Percentiles rank a stretch among this genome's conserved stretches.
phyloP scores from a whole-genome alignment of 2,113 vertebrate species.

The Colistium nudipinnis region DNA sequence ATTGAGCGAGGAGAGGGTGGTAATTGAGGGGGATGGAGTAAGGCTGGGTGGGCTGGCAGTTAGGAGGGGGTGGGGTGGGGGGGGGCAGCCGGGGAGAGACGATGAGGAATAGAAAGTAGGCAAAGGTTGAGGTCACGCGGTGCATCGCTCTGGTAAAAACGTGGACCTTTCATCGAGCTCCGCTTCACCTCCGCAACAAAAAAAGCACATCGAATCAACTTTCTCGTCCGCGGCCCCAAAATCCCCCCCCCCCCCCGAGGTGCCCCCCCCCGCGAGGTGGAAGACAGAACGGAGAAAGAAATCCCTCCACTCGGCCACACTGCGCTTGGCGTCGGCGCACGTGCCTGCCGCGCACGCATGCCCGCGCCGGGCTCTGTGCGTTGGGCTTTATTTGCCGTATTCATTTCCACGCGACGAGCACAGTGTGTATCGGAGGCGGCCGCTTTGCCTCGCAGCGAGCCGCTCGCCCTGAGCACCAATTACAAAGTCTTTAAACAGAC shows the following conservation, averaged over 20 bases:
- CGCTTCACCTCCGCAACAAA: conserved; percentile 66
- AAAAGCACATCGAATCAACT: conserved; percentile 72
- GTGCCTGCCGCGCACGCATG: background rate
- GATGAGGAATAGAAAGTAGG: background rate
- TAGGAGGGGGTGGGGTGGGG: background rate
- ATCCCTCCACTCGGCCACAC: conserved; percentile 37
- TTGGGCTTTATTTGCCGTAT: conserved; percentile 64
- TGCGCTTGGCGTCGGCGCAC: conserved; percentile 7
- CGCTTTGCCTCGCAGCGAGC: conserved; percentile 58
- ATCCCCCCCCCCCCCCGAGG: no score
- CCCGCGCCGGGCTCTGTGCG: background rate
- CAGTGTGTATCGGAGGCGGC: conserved; percentile 37
- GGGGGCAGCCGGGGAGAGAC: background rate
- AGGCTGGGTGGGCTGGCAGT: conserved; percentile 1
- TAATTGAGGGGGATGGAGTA: conserved; percentile 4
- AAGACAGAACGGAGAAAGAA: conserved; percentile 34
- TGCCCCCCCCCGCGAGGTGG: conserved; percentile 11
- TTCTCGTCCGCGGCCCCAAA: conserved; percentile 62
- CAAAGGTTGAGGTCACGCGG: conserved; percentile 38
- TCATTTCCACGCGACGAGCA: conserved; percentile 63
- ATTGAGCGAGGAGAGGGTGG: background rate
- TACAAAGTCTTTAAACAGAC: conserved; percentile 72
- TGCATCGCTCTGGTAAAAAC: conserved; percentile 34
- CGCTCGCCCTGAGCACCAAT: conserved; percentile 70
- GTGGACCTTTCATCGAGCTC: conserved; percentile 52